Base-by-base conservation (phyloP, 1,140 invertebrate species). In the Lepidurus apus region DNA sequence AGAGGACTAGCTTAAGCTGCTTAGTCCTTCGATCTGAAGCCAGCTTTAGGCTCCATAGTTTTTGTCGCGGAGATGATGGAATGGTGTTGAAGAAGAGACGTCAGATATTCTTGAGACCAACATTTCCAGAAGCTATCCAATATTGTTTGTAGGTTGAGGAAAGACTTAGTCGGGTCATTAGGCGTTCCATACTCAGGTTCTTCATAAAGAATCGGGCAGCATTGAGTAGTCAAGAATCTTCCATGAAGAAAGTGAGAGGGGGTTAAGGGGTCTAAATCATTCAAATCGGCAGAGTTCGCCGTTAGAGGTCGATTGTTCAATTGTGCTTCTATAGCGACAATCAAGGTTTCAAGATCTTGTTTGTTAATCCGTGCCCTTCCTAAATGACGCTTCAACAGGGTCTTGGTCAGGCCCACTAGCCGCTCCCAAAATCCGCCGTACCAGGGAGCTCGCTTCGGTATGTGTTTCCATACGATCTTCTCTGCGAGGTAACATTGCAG, bases 371-470 rank as follows among this genome's bases (percentile, higher is more conserved):
- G 45, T 8, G 45, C 45, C 2, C 47, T 80, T 26, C 79, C 80
- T 11, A 80, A 34, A 24, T 73, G 44, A 21, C 76, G 76, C 43
- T 73, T 44, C 7, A 82, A 43, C 17, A 78, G n/a, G 10, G 73
- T 79, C 75, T 83, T 83, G 10, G 76, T 78, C 4, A 84, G 73
- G 1, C 76, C 47, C 17, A 85, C 80, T 34, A 85, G 43, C 1
- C 84, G 42, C 75, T 85, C 85, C 79, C 82, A 85, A 21, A 82
- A 83, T 26, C 84, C 84, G 75, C 84, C 83, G 73, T 80, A 81
- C 82, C 83, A 84, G 45, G 83, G 82, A 10, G 83, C 80, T 53
- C 79, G 75, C 74, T 79, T 80, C 17, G 82, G 81, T 77, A 80
- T n/a, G n/a, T 84, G 79, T n/a, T 74, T 79, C 83, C 83, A 84